These are phyloP conservation scores for Ceratosolen fusciceps DNA, from an alignment of 1,140 invertebrate genomes.

Conservation along the genomic window DNA sequence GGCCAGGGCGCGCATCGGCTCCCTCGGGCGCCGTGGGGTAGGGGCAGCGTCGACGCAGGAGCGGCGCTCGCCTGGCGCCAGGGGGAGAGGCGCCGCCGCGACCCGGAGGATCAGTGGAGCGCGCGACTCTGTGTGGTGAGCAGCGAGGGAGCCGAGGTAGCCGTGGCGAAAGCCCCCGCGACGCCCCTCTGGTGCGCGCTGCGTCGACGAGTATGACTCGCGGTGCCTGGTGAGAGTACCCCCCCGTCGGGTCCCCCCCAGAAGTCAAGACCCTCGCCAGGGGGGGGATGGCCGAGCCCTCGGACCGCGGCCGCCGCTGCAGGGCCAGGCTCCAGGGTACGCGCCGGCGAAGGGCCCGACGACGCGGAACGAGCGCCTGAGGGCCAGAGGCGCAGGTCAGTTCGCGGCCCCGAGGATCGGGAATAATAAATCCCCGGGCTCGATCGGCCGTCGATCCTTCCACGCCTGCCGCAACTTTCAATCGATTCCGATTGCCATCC, in stretches of 20 bases:
- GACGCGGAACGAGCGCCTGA: conserved; percentile 4
- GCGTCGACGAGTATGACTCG: neutral
- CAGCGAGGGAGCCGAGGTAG: neutral
- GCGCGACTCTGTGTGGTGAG: conserved; percentile 35
- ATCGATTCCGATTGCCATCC: neutral
- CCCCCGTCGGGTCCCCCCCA: neutral
- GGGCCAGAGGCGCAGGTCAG: neutral
- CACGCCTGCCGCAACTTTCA: too few relatives aligned
- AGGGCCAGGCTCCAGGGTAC: conserved; percentile 1
- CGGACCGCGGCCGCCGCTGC: conserved; percentile 13
- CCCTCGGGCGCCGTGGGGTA: neutral
- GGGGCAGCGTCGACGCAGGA: conserved; percentile 10
- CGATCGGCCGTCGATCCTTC: neutral
- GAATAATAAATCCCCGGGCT: neutral
- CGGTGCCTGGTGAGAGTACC: neutral
- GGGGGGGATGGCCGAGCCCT: neutral
- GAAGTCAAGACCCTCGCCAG: neutral
- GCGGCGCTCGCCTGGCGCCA: conserved; percentile 27
- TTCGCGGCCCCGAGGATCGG: too few relatives aligned
- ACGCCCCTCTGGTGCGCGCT: neutral
- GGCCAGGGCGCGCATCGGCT: neutral
- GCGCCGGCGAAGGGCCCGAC: conserved; percentile 37
- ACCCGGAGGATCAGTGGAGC: conserved; percentile 39
- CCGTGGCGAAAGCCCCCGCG: neutral
- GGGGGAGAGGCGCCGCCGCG: conserved; percentile 10